These are phyloP conservation scores for Selene dorsalis DNA, from an alignment of 2,797 vertebrate species.

Conservation along the genomic window DNA sequence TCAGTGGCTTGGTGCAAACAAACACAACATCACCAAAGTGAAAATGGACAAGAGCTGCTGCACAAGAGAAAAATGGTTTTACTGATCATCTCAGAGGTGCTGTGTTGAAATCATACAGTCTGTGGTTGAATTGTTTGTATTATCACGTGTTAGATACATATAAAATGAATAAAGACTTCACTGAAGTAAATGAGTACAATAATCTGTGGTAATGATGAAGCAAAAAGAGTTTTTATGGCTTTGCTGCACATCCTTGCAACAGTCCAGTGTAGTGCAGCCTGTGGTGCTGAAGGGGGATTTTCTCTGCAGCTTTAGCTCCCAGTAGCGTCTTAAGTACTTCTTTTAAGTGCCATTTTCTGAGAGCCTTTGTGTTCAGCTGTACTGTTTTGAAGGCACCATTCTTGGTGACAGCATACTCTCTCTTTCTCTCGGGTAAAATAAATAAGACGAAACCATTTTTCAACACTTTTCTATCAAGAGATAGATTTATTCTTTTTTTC, in stretches of 20 bases:
- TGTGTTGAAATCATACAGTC: background rate
- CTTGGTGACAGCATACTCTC: background rate
- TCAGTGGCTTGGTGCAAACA: background rate
- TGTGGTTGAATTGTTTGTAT: background rate
- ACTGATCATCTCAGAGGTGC: constrained; percentile 4
- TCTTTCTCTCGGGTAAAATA: background rate
- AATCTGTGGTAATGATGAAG: background rate
- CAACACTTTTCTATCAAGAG: background rate
- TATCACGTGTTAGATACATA: constrained; percentile 1
- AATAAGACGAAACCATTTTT: background rate
- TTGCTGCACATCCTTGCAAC: constrained; percentile 22
- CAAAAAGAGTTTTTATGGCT: constrained; percentile 29
- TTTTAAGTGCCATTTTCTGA: background rate
- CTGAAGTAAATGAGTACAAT: background rate
- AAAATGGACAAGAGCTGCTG: constrained; percentile 6
- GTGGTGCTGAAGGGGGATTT: constrained; percentile 8
- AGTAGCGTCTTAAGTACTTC: background rate
- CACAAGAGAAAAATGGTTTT: background rate
- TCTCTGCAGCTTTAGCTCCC: background rate
- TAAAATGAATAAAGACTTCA: background rate
- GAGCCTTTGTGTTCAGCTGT: background rate
- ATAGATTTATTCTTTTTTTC: constrained; percentile 9
- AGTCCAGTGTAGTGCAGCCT: constrained; percentile 39
- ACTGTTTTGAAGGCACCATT: constrained; percentile 20
- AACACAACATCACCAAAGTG: background rate